These are phyloP conservation scores for Chrysolina haemoptera DNA, from an alignment of 2,888 invertebrate species.

Conservation along the genomic window DNA sequence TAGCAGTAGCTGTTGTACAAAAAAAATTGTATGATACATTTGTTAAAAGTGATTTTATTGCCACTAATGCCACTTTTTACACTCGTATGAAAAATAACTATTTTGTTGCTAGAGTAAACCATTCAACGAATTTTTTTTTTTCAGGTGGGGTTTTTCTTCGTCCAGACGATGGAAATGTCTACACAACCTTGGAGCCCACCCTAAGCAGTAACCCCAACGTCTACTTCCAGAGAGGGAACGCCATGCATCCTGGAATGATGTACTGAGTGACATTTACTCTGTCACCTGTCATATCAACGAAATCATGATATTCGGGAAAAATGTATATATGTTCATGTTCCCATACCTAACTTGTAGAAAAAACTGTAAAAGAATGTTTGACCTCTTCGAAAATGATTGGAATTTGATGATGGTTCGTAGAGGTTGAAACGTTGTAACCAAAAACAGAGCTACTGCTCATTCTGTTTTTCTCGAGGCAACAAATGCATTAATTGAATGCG, in stretches of 20 bases:
- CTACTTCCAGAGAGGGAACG: constrained; percentile 87
- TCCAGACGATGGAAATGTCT: constrained; percentile 87
- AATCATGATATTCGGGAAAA: not conserved
- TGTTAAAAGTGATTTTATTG: too few relatives aligned
- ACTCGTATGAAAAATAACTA: too few relatives aligned
- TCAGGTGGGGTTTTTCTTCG: constrained; percentile 82
- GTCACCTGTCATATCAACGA: not conserved
- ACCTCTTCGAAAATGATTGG: not conserved
- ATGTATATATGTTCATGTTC: constrained; percentile 5
- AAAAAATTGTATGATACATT: too few relatives aligned
- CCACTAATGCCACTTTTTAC: too few relatives aligned
- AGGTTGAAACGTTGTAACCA: not conserved
- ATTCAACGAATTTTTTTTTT: constrained; percentile 52
- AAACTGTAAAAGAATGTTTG: not conserved
- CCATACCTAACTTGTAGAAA: not conserved
- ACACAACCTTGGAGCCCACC: constrained; percentile 88
- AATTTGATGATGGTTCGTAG: not conserved
- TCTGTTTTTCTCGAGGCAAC: too few relatives aligned
- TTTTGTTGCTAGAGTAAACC: not conserved
- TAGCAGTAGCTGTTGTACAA: too few relatives aligned
- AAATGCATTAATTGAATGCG: too few relatives aligned
- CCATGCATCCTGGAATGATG: constrained; percentile 92
- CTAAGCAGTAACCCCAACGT: constrained; percentile 93
- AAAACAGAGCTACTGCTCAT: not conserved
- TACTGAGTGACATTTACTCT: constrained; percentile 73